phyloP scores from a whole-genome alignment of 2,113 vertebrate genomes.

The Phrynosoma platyrhinos region DNA sequence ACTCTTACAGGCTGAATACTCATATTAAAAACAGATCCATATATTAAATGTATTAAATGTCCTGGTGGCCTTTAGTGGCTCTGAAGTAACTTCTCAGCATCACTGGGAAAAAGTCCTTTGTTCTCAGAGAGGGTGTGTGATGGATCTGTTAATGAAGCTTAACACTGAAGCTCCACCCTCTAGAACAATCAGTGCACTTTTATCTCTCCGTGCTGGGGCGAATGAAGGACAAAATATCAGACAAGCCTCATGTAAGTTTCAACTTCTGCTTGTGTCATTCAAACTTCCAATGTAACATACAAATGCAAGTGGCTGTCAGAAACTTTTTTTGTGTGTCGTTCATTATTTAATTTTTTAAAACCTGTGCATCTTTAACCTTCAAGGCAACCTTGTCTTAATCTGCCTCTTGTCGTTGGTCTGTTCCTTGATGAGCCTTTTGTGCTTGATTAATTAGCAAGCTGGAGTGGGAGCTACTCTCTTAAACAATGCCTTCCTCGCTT shows the following conservation, averaged over 20 bases:
- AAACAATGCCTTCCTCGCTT: conserved; percentile 52
- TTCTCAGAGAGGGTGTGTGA: conserved; percentile 7
- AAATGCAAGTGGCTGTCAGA: conserved; percentile 19
- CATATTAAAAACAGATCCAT: background rate
- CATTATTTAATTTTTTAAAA: conserved; percentile 59
- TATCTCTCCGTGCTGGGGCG: conserved; percentile 29
- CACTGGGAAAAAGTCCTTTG: background rate
- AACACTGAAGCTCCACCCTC: conserved; percentile 44
- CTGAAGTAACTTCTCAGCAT: background rate
- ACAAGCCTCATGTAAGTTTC: conserved; percentile 35
- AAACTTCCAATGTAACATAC: conserved; percentile 11
- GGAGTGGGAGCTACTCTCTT: conserved; percentile 53
- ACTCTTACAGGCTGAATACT: background rate
- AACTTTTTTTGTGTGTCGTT: conserved; percentile 22
- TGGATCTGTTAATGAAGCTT: conserved; percentile 40
- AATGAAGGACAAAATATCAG: conserved; percentile 45
- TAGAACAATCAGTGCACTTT: conserved; percentile 14
- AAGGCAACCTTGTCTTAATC: conserved; percentile 69
- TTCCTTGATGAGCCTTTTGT: conserved; percentile 75
- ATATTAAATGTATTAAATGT: too few relatives aligned
- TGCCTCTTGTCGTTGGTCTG: conserved; percentile 65
- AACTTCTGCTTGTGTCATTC: background rate
- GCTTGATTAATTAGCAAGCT: conserved; percentile 74
- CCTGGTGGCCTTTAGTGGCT: background rate
- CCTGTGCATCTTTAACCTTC: conserved; percentile 70